phyloP scores from a whole-genome alignment of 2,888 invertebrate species.

The Platycheirus albimanus region DNA sequence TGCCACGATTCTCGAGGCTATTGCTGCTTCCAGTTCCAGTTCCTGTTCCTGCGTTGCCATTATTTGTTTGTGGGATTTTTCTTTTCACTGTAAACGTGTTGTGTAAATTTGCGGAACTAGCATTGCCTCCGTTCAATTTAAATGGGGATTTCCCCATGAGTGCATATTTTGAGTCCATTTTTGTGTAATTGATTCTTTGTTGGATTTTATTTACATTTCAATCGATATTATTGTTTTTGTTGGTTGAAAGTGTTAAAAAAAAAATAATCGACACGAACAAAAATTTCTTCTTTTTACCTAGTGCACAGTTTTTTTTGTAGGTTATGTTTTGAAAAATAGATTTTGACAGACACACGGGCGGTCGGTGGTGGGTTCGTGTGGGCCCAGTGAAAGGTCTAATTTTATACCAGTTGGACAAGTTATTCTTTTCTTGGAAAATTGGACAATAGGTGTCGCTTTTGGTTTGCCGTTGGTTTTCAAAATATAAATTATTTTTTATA shows the following conservation, averaged over 20 bases:
- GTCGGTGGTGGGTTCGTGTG: constrained; percentile 5
- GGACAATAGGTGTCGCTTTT: constrained; percentile 33
- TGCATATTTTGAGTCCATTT: constrained; percentile 78
- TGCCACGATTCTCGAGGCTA: constrained; percentile 48
- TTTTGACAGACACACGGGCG: constrained; percentile 51
- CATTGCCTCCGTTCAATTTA: constrained; percentile 74
- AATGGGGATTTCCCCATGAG: constrained; percentile 75
- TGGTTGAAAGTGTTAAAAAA: neutral
- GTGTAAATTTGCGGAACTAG: constrained; percentile 67
- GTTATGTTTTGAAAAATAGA: constrained; percentile 68
- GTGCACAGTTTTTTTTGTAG: constrained; percentile 34
- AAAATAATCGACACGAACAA: constrained; percentile 11
- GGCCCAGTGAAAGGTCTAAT: constrained; percentile 39
- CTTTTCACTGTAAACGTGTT: constrained; percentile 76
- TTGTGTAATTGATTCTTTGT: neutral
- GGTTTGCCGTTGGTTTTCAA: neutral
- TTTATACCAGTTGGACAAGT: constrained; percentile 31
- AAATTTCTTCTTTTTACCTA: constrained; percentile 26
- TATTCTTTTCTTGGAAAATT: too few relatives aligned
- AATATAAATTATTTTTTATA: too few relatives aligned
- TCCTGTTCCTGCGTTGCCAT: constrained; percentile 63
- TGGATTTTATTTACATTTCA: constrained; percentile 51
- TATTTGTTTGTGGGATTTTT: constrained; percentile 74
- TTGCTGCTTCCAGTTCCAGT: constrained; percentile 68
- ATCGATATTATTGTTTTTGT: neutral